Percentiles rank a stretch among this genome's conserved stretches.
These are phyloP conservation scores for Cheilinus undulatus DNA, from an alignment of 2,113 vertebrate species.

Conservation along the genomic window DNA sequence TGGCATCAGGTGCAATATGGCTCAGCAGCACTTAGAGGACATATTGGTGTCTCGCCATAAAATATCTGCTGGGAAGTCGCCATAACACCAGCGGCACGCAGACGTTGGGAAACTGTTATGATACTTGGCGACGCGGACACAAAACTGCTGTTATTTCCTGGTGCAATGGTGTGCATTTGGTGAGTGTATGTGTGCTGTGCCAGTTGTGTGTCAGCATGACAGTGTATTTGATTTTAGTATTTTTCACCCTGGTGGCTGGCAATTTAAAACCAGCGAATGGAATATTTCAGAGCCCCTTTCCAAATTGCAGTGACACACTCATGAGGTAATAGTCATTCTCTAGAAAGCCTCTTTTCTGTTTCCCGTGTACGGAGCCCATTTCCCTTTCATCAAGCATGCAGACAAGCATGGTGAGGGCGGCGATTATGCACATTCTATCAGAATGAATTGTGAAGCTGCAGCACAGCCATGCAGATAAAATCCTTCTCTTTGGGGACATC, in stretches of 20 bases:
- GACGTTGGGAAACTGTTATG: constrained; percentile 54
- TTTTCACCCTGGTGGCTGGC: constrained; percentile 76
- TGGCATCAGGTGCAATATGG: constrained; percentile 71
- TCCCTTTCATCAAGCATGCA: constrained; percentile 72
- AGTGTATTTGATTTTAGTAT: constrained; percentile 72
- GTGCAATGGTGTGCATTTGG: constrained; percentile 41
- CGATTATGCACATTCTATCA: constrained; percentile 65
- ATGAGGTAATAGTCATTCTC: constrained; percentile 73
- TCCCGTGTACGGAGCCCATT: constrained; percentile 65
- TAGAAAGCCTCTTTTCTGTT: constrained; percentile 71
- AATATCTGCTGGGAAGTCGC: constrained; percentile 56
- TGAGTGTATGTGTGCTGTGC: constrained; percentile 45
- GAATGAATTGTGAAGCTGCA: constrained; percentile 59
- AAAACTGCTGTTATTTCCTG: constrained; percentile 51
- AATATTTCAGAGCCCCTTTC: constrained; percentile 73
- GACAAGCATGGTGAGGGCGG: constrained; percentile 57
- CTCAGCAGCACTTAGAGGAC: constrained; percentile 64
- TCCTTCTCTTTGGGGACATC: constrained; percentile 53
- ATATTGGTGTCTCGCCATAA: constrained; percentile 65
- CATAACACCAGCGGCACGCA: constrained; percentile 35
- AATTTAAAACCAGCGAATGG: constrained; percentile 77
- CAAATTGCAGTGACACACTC: constrained; percentile 76
- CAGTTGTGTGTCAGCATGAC: constrained; percentile 57
- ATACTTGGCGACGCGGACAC: constrained; percentile 45
- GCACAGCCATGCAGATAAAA: constrained; percentile 61